These are phyloP conservation scores for Andrena cerasifolii DNA, from an alignment of 1,140 invertebrate species.

Conservation along the genomic window DNA sequence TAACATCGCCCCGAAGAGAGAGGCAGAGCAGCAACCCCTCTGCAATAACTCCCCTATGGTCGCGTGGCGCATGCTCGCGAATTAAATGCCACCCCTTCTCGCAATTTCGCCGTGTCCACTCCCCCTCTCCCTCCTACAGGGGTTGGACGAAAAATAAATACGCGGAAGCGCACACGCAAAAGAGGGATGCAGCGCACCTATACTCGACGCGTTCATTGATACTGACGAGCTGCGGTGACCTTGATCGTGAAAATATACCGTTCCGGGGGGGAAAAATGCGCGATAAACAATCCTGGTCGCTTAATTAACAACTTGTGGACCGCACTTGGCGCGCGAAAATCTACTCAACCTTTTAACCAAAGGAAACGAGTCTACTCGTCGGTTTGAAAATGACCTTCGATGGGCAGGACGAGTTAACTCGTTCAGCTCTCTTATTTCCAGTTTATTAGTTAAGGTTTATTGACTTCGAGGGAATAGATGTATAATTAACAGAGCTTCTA, in stretches of 20 bases:
- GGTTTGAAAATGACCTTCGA: too few species aligned
- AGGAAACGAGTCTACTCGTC: too few species aligned
- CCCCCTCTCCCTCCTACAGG: not conserved
- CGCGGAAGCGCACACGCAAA: not conserved
- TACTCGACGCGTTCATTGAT: slow-evolving; percentile 26
- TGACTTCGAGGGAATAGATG: too few species aligned
- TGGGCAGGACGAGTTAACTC: too few species aligned
- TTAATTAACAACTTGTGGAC: not conserved
- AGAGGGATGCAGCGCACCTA: slow-evolving; percentile 13
- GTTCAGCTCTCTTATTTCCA: too few species aligned
- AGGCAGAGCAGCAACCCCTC: slow-evolving; percentile 46
- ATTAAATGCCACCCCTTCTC: slow-evolving; percentile 52
- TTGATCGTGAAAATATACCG: slow-evolving; percentile 51
- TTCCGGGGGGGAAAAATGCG: not conserved
- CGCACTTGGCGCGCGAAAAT: too few species aligned
- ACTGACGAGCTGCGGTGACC: slow-evolving; percentile 40
- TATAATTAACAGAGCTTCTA: too few species aligned
- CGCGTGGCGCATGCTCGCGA: slow-evolving; percentile 61
- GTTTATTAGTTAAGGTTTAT: too few species aligned
- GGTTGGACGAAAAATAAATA: slow-evolving; percentile 31
- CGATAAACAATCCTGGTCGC: not conserved
- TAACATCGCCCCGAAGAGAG: slow-evolving; percentile 56
- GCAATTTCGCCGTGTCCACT: slow-evolving; percentile 19
- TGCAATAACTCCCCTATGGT: slow-evolving; percentile 57
- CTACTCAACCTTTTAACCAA: too few species aligned